Evolutionary conservation across 2,888 invertebrate genomes (phyloP), one percentile per base, ranked within the genome.

Genomic region (Apotomis capreana): DNA sequence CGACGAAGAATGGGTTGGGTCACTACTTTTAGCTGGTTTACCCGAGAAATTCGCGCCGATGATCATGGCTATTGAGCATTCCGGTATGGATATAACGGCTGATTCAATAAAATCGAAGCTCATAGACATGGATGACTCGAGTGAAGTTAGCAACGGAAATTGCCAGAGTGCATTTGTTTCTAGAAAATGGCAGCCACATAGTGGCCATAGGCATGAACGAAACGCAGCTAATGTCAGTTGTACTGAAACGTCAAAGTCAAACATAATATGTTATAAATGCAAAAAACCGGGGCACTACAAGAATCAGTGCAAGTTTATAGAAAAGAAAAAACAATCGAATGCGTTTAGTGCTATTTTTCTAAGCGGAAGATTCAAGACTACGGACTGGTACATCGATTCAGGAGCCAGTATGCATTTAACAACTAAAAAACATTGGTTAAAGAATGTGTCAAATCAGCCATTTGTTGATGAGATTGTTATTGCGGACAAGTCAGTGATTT

Each of bases 81-180:
- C 49, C 15, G 72, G 59, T 37, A 68, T 62, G 15, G 40, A n/a
- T 62, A 70, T 79, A 26, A 76, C 74, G 40, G 67, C 78, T 37
- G 76, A 78, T 73, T 69, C 68, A 71, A 73, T 77, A 10, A 74
- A 73, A 74, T 51, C 61, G 6, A 77, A 74, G 52, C 55, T 75
- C 12, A 40, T 74, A 8, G 68, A 73, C 55, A 68, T 73, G 65
- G 62, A 70, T 4, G 15, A 37, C 51, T 52, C 59, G 4, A 49
- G 5, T 37, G 57, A 40, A 13, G 37, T 69, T 26, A 13, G 5
- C 8, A n/a, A 36, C 55, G 46, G 10, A 12, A 44, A 37, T 36
- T 4, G 10, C 0, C 10, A 58, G 12, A 58, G 12, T 10, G 58
- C 58, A 12, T 58, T 58, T 58, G 58, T 40, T 10, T 36, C 58